A percentile compares a stretch with the other conserved stretches of the same genome.
phyloP scores from a whole-genome alignment of 2,113 vertebrate genomes.

The Sturnus vulgaris region DNA sequence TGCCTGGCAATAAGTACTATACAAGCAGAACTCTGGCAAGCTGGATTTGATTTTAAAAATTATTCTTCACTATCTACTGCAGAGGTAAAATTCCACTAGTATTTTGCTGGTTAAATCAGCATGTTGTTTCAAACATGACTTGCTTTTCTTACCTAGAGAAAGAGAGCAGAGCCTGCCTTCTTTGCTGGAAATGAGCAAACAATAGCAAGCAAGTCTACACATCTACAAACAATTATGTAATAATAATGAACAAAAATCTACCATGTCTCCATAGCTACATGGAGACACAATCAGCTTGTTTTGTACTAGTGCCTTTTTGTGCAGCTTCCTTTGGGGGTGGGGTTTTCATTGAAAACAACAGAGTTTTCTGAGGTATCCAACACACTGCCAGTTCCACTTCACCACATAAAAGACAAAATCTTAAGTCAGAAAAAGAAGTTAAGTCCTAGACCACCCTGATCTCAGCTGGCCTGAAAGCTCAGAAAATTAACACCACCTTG shows the following conservation, averaged over 20 bases:
- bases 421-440: background rate
- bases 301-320: background rate
- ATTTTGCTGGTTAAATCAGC: background rate
- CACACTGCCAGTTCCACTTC: background rate
- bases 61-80: background rate
- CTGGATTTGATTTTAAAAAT: background rate
- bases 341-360: background rate
- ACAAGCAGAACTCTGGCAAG: background rate
- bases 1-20: rapidly evolving
- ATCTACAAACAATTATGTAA: background rate
- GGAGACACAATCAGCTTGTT: background rate
- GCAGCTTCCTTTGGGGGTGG: background rate
- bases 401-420: background rate
- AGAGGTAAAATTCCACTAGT: background rate
- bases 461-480: background rate
- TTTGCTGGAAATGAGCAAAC: background rate
- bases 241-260: background rate
- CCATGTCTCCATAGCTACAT: background rate
- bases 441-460: background rate
- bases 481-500: background rate
- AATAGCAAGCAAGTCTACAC: background rate
- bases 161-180: background rate
- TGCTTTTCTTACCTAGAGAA: background rate
- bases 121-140: background rate
- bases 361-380: background rate